A percentile compares a stretch with the other conserved stretches of the same genome.
phyloP scores from a whole-genome alignment of 2,888 invertebrate genomes.

The Molorchus minor region DNA sequence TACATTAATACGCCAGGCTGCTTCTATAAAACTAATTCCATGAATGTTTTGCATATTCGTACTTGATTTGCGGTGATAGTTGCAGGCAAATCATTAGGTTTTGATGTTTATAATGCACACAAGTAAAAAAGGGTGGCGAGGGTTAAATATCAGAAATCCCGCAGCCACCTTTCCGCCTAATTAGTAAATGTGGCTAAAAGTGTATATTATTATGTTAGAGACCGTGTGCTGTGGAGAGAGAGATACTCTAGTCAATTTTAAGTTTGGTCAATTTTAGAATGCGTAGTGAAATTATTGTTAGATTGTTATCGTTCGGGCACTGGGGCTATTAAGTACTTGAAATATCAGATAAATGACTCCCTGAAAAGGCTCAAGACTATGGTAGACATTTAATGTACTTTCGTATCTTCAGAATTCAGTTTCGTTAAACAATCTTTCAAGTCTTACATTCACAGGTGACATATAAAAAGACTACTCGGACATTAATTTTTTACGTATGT shows the following conservation, averaged over 20 bases:
- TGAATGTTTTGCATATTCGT: conserved; percentile 41
- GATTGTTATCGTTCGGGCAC: conserved; percentile 55
- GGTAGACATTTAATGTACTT: too few species aligned
- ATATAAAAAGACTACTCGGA: too few species aligned
- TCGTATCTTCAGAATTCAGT: too few species aligned
- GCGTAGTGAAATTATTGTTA: conserved; percentile 59
- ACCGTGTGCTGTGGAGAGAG: conserved; percentile 57
- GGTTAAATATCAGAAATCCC: conserved; percentile 51
- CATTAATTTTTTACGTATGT: too few species aligned
- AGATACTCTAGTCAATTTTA: conserved; percentile 63
- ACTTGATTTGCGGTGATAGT: conserved; percentile 46
- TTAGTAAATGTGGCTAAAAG: conserved; percentile 60
- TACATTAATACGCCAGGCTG: conserved; percentile 1
- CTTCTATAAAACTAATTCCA: conserved; percentile 25
- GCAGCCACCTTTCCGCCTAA: conserved; percentile 56
- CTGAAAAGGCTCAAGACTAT: background rate
- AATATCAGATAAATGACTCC: background rate
- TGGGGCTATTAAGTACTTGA: conserved; percentile 47
- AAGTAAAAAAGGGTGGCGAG: conserved; percentile 39
- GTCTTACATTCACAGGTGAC: too few species aligned
- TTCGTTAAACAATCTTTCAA: too few species aligned
- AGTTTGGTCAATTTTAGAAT: conserved; percentile 64
- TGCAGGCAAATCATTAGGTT: conserved; percentile 47
- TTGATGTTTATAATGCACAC: conserved; percentile 57
- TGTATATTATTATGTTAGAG: conserved; percentile 56